Evolutionary conservation across 2,113 vertebrate species (phyloP).

Genomic region (Chrysemys picta): DNA sequence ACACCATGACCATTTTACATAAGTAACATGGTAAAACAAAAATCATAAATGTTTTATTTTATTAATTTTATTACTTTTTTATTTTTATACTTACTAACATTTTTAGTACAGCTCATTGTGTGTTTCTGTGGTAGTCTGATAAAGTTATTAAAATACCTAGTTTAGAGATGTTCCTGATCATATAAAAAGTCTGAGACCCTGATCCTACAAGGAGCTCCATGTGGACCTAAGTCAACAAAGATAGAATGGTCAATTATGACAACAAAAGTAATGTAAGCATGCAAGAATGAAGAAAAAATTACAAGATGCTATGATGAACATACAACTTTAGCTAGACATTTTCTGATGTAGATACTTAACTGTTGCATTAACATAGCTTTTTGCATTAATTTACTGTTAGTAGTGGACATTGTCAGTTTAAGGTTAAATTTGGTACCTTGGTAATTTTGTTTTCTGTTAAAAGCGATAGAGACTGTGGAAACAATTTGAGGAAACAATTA

Average conservation of each 20-base stretch:
- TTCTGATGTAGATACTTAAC: not conserved
- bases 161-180: not conserved
- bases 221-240: not conserved
- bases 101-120: not conserved
- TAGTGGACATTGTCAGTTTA: not conserved
- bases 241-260: not conserved
- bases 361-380: not conserved
- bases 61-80: not conserved
- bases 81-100: not conserved
- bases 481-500: conserved; percentile 46
- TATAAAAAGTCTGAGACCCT: not conserved
- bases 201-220: not conserved
- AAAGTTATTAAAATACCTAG: not conserved
- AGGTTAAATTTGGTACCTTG: conserved; percentile 31
- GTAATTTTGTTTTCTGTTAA: conserved; percentile 25
- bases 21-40: conserved; percentile 13
- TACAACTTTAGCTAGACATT: not conserved
- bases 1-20: conserved; percentile 35
- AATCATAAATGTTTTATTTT: not conserved
- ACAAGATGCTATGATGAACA: not conserved
- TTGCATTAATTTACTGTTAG: not conserved
- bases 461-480: conserved; percentile 35
- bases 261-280: not conserved
- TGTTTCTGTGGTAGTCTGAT: not conserved
- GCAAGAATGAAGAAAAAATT: not conserved